phyloP scores from a whole-genome alignment of 2,113 vertebrate genomes.

The Suncus etruscus region DNA sequence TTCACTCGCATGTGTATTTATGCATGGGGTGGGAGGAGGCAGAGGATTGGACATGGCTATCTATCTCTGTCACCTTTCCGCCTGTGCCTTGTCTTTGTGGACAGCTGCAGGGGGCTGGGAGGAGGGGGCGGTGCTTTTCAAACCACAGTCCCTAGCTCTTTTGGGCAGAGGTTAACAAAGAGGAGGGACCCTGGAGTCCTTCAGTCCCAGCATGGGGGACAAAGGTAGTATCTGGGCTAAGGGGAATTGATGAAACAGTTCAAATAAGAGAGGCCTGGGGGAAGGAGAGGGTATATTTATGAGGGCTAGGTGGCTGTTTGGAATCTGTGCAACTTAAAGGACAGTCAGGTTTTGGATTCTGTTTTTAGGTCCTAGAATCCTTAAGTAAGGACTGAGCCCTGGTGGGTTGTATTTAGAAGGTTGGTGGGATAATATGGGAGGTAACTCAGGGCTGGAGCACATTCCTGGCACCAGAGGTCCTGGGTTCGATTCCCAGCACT shows the following conservation, averaged over 20 bases:
- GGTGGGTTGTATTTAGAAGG: background rate
- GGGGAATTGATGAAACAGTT: background rate
- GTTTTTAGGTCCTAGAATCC: background rate
- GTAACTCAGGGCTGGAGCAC: too few relatives aligned
- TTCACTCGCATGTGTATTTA: background rate
- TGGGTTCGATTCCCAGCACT: too few relatives aligned
- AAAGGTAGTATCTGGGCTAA: constrained; percentile 55
- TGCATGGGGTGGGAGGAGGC: constrained; percentile 32
- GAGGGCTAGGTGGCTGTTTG: background rate
- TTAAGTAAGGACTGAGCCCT: constrained; percentile 10
- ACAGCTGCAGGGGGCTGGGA: constrained; percentile 57
- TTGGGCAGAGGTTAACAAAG: constrained; percentile 35
- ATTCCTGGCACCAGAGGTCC: too few relatives aligned
- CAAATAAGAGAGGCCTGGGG: background rate
- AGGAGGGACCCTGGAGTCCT: constrained; percentile 43
- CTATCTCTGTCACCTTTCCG: constrained; percentile 67
- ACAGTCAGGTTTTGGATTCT: constrained; percentile 40
- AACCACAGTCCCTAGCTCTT: constrained; percentile 48
- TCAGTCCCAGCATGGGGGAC: constrained; percentile 54
- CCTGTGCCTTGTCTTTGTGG: constrained; percentile 38
- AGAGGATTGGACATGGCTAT: constrained; percentile 60
- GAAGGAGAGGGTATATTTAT: too few relatives aligned
- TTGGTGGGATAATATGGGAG: background rate
- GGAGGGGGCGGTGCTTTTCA: constrained; percentile 56
- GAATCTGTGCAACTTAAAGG: constrained; percentile 32